These are phyloP conservation scores for Pristionchus exspectatus DNA, from an alignment of 2,888 invertebrate genomes.

Conservation along the genomic window DNA sequence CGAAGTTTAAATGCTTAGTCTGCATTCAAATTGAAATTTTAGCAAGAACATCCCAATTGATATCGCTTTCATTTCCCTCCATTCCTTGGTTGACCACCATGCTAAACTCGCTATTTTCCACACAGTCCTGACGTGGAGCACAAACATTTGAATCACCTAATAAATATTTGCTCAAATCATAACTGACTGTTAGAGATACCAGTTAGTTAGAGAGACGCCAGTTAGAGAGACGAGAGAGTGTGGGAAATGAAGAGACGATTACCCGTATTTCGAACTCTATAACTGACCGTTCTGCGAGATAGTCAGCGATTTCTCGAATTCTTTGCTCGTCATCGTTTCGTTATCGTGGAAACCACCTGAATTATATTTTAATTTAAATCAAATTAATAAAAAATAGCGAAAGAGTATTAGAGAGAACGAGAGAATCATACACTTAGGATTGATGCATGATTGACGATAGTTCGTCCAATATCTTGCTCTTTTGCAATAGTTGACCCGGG, in stretches of 20 bases:
- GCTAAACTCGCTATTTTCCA: background rate
- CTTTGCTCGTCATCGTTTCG: background rate
- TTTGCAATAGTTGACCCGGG: too few relatives aligned
- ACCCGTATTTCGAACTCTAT: too few relatives aligned
- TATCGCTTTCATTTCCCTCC: background rate
- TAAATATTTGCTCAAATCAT: background rate
- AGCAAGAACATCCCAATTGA: background rate
- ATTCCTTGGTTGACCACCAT: background rate
- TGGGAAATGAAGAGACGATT: too few relatives aligned
- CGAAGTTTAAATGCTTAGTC: too few relatives aligned
- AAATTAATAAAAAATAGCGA: too few relatives aligned
- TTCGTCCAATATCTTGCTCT: too few relatives aligned
- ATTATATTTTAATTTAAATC: background rate
- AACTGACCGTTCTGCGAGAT: constrained; percentile 30
- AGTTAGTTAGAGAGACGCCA: too few relatives aligned
- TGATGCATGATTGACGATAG: too few relatives aligned
- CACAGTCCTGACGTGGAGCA: background rate
- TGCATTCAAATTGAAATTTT: background rate
- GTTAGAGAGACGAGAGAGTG: too few relatives aligned
- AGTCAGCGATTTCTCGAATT: constrained; percentile 5
- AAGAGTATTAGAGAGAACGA: too few relatives aligned
- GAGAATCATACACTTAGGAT: too few relatives aligned
- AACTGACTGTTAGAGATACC: constrained; percentile 12
- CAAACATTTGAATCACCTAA: background rate
- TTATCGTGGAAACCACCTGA: constrained; percentile 3